Percentiles rank a stretch among this genome's conserved stretches.
phyloP scores from a whole-genome alignment of 2,888 invertebrate genomes.

The Drosophila sordidapex region DNA sequence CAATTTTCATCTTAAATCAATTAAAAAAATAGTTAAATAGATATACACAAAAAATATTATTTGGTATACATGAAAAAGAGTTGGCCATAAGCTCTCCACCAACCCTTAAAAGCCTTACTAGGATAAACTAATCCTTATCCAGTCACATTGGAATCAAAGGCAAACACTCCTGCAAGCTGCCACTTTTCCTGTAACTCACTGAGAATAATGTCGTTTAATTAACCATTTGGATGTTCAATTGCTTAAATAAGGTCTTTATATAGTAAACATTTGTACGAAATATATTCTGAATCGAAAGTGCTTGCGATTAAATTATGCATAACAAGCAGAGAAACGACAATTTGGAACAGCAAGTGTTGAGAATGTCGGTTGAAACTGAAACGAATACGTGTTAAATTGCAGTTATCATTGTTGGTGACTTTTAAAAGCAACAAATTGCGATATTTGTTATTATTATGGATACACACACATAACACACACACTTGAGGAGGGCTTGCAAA shows the following conservation, averaged over 20 bases:
- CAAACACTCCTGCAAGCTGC: background rate
- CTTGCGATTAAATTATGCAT: conserved; percentile 1
- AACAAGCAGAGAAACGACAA: background rate
- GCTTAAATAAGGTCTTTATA: background rate
- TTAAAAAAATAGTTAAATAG: background rate
- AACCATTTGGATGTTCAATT: background rate
- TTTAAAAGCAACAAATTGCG: conserved; percentile 66
- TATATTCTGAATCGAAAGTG: background rate
- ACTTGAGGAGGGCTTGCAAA: conserved; percentile 20
- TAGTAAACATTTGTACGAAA: background rate
- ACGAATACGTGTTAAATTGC: conserved; percentile 54
- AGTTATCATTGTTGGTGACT: conserved; percentile 42
- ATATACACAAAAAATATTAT: background rate
- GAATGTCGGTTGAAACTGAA: conserved; percentile 23
- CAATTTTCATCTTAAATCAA: background rate
- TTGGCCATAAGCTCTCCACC: background rate
- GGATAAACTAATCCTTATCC: background rate
- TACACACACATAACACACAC: conserved; percentile 35
- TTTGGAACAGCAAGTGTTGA: conserved; percentile 8
- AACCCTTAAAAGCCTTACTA: background rate
- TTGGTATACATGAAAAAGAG: background rate
- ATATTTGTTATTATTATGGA: conserved; percentile 65
- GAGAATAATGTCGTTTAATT: background rate
- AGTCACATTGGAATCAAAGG: background rate
- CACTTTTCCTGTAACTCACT: too few species aligned